These are phyloP conservation scores for Salvelinus alpinus DNA, from an alignment of 2,113 vertebrate genomes.

Conservation along the genomic window DNA sequence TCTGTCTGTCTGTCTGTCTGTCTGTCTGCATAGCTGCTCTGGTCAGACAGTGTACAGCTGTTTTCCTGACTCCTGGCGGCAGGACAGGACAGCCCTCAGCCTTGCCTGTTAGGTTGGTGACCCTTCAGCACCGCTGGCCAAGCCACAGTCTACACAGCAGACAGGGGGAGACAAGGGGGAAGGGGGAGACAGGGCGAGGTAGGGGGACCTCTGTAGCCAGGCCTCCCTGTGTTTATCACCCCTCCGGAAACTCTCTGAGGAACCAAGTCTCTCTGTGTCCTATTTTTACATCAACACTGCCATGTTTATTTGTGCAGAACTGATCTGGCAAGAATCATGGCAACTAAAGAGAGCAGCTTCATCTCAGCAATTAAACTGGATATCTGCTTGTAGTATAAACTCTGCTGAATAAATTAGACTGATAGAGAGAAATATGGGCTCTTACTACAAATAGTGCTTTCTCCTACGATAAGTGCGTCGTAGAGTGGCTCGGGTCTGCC, in stretches of 20 bases:
- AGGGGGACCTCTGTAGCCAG: constrained; percentile 58
- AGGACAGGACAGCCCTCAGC: constrained; percentile 36
- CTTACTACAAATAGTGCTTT: constrained; percentile 33
- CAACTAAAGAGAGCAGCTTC: constrained; percentile 64
- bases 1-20: constrained; percentile 12
- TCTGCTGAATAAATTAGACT: constrained; percentile 36
- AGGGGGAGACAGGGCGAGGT: background rate
- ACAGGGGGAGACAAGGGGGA: background rate
- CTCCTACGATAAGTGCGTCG: constrained; percentile 39
- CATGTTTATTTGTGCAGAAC: constrained; percentile 81
- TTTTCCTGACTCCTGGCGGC: constrained; percentile 76
- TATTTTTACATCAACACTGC: constrained; percentile 84
- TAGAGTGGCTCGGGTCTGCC: constrained; percentile 31
- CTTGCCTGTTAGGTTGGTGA: constrained; percentile 68
- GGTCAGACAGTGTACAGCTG: constrained; percentile 65
- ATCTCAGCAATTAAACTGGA: constrained; percentile 33
- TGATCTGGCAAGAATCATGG: constrained; percentile 77
- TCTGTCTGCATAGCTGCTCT: background rate
- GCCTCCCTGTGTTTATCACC: constrained; percentile 80
- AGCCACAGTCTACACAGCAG: background rate
- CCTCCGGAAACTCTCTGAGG: constrained; percentile 76
- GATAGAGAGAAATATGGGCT: constrained; percentile 30
- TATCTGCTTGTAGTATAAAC: constrained; percentile 33
- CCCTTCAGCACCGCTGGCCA: constrained; percentile 64
- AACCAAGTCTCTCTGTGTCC: constrained; percentile 65